Percentiles rank a stretch among this genome's conserved stretches.
These are phyloP conservation scores for Aporophyla lueneburgensis DNA, from an alignment of 2,888 invertebrate species.

Conservation along the genomic window DNA sequence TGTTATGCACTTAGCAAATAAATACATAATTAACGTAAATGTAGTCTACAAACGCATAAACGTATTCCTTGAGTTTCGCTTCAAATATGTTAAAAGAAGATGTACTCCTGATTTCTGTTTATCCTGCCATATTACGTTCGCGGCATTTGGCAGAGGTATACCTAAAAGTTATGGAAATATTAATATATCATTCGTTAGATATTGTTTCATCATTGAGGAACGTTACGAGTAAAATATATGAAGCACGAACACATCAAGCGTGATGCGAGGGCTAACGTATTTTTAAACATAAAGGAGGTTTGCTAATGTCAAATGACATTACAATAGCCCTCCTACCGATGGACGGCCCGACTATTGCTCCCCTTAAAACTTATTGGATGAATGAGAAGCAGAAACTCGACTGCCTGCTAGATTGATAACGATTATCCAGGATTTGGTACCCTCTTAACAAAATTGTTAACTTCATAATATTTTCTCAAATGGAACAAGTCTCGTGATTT, in stretches of 20 bases:
- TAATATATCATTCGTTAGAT: neutral
- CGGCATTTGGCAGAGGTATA: neutral
- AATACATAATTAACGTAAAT: no score
- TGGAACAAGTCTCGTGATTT: slow-evolving; percentile 6
- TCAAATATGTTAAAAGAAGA: no score
- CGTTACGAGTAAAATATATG: slow-evolving; percentile 20
- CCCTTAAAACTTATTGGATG: slow-evolving; percentile 18
- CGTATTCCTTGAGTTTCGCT: no score
- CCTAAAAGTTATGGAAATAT: neutral
- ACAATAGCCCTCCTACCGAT: neutral
- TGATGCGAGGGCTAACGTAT: slow-evolving; percentile 14
- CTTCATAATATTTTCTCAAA: slow-evolving; percentile 14
- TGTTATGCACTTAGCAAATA: no score
- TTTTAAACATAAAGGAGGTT: slow-evolving; percentile 27
- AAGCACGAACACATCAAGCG: slow-evolving; percentile 22
- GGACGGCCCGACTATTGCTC: neutral
- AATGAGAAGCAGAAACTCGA: slow-evolving; percentile 3
- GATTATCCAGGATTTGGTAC: neutral
- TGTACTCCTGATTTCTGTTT: no score
- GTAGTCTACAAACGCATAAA: no score
- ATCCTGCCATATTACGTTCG: no score
- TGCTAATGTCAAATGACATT: slow-evolving; percentile 16
- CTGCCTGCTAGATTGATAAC: slow-evolving; percentile 27
- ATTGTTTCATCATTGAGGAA: neutral
- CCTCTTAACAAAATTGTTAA: slow-evolving; percentile 33